Conservation (phyloP, 2,888 invertebrate species). For the Campopleginae sp. region DNA sequence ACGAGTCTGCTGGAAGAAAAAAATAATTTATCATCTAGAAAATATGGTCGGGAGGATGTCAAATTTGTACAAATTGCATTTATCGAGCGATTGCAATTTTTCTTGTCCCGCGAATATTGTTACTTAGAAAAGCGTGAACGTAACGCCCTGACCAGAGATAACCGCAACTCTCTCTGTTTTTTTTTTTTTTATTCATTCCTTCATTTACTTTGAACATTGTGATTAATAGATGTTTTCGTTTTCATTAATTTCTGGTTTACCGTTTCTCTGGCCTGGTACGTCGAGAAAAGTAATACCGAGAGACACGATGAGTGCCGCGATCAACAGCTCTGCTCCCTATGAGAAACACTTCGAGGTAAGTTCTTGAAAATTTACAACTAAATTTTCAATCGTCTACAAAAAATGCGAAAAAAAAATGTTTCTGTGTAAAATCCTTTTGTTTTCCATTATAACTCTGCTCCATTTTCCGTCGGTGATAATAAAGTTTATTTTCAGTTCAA, state of each 20-base stretch:
- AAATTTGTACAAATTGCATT: conserved; percentile 7
- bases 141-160: conserved; percentile 28
- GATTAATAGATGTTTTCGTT: conserved; percentile 83
- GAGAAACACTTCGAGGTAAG: conserved; percentile 67
- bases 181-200: conserved; percentile 67
- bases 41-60: not conserved
- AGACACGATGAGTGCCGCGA: conserved; percentile 71
- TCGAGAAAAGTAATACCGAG: conserved; percentile 71
- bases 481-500: conserved; percentile 63
- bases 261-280: conserved; percentile 79
- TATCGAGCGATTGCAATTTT: not conserved
- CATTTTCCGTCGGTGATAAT: conserved; percentile 42
- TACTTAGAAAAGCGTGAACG: not conserved
- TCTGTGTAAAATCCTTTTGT: not conserved
- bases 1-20: conserved; percentile 2
- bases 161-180: conserved; percentile 34
- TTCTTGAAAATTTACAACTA: conserved; percentile 34
- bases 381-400: conserved; percentile 1
- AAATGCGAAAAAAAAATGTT: not conserved
- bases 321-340: conserved; percentile 67
- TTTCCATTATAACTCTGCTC: conserved; percentile 28
- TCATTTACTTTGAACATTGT: conserved; percentile 75
- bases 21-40: not conserved
- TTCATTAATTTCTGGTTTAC: conserved; percentile 84
- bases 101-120: not conserved